Evolutionary conservation across 2,888 invertebrate species (phyloP).

Genomic region (Thyatira batis): DNA sequence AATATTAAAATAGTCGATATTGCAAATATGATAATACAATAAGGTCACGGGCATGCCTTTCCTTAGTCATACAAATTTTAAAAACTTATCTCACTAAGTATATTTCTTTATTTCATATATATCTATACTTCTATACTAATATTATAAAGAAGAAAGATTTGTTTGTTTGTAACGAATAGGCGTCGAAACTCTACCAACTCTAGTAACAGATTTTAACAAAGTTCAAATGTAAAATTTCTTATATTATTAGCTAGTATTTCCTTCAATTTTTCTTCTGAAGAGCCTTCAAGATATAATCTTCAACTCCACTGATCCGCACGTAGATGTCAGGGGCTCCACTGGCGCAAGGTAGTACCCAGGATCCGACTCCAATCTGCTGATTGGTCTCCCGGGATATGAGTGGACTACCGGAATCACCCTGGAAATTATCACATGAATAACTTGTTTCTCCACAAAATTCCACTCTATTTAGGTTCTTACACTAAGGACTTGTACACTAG

Average conservation of each 20-base stretch:
- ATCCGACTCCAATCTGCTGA: constrained; percentile 50
- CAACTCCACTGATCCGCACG: constrained; percentile 38
- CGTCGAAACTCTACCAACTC: too few species aligned
- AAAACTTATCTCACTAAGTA: too few species aligned
- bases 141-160: too few species aligned
- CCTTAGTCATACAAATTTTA: not conserved
- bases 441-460: too few species aligned
- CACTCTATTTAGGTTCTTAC: too few species aligned
- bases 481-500: too few species aligned
- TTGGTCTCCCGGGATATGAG: constrained; percentile 28
- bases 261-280: not conserved
- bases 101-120: too few species aligned
- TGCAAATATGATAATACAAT: not conserved
- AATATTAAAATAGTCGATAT: not conserved
- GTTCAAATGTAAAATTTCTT: too few species aligned
- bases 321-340: constrained; percentile 54
- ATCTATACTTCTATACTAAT: too few species aligned
- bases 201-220: too few species aligned
- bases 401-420: constrained; percentile 62
- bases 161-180: too few species aligned
- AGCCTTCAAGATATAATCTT: constrained; percentile 12
- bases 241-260: not conserved
- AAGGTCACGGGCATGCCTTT: not conserved
- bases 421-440: constrained; percentile 1
- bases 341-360: constrained; percentile 61